Evolutionary conservation across 2,888 invertebrate genomes (phyloP).

Genomic region (Leuctra nigra): DNA sequence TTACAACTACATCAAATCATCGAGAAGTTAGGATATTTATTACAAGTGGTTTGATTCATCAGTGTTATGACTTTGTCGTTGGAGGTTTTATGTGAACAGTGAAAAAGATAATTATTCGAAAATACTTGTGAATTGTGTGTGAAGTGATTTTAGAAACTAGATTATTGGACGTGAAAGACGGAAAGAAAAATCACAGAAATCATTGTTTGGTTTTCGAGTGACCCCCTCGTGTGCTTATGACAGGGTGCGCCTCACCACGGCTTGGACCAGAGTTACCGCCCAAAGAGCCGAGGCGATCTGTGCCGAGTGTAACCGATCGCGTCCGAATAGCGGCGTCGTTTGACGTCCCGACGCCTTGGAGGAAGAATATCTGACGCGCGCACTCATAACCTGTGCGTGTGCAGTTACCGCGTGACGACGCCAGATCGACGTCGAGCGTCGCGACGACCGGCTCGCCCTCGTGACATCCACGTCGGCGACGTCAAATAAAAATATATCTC

Average conservation of each 20-base stretch:
- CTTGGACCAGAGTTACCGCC: constrained; percentile 19
- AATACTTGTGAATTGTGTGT: no score
- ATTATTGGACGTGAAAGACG: no score
- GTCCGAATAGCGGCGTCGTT: constrained; percentile 5
- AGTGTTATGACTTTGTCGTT: no score
- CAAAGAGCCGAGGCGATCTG: constrained; percentile 9
- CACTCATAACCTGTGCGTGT: constrained; percentile 22
- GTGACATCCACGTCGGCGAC: background rate
- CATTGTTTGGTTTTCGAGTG: background rate
- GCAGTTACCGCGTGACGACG: background rate
- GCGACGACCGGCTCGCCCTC: background rate
- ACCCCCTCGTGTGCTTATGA: background rate
- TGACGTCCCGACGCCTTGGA: background rate
- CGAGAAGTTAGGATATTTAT: no score
- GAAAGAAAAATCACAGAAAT: background rate
- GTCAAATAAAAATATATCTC: background rate
- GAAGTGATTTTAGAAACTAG: no score
- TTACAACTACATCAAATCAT: no score
- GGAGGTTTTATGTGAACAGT: no score
- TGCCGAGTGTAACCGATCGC: constrained; percentile 13
- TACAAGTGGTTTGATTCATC: no score
- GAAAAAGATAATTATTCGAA: no score
- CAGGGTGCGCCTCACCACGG: constrained; percentile 29
- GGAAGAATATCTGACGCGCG: constrained; percentile 20
- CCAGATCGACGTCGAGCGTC: constrained; percentile 4